phyloP scores from a whole-genome alignment of 2,797 vertebrate species.

The Xenopus petersii region DNA sequence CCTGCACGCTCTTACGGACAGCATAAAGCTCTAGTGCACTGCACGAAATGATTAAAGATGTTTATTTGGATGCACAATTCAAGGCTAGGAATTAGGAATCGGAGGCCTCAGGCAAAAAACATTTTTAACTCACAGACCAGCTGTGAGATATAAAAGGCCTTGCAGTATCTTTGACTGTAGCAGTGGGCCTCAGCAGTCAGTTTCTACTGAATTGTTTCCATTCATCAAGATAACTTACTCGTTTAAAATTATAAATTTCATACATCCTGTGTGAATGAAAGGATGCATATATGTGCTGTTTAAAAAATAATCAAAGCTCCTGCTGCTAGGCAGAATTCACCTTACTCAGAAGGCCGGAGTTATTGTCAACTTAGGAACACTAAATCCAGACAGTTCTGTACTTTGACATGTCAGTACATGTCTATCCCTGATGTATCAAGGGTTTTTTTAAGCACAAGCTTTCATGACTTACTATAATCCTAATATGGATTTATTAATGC shows the following conservation, averaged over 20 bases:
- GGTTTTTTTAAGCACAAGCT: constrained; percentile 8
- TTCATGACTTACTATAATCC: constrained; percentile 16
- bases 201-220: constrained; percentile 47
- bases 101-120: constrained; percentile 46
- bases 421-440: constrained; percentile 30
- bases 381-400: constrained; percentile 31
- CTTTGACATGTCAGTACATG: constrained; percentile 31
- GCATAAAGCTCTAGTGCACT: constrained; percentile 42
- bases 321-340: constrained; percentile 26
- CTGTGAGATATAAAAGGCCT: constrained; percentile 48
- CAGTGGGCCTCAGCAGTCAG: constrained; percentile 44
- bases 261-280: constrained; percentile 42
- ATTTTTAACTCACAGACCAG: constrained; percentile 49
- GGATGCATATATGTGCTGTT: constrained; percentile 37
- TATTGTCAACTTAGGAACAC: constrained; percentile 28
- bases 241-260: constrained; percentile 45
- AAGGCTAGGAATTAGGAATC: constrained; percentile 49
- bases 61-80: constrained; percentile 50
- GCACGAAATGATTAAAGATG: constrained; percentile 48
- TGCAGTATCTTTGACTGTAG: constrained; percentile 33
- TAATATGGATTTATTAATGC: constrained; percentile 4
- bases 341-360: constrained; percentile 19
- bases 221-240: constrained; percentile 49
- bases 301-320: constrained; percentile 25
- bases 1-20: constrained; percentile 21